Conservation (phyloP, 2,888 invertebrate species). For the Heteromyza rotundicornis region DNA sequence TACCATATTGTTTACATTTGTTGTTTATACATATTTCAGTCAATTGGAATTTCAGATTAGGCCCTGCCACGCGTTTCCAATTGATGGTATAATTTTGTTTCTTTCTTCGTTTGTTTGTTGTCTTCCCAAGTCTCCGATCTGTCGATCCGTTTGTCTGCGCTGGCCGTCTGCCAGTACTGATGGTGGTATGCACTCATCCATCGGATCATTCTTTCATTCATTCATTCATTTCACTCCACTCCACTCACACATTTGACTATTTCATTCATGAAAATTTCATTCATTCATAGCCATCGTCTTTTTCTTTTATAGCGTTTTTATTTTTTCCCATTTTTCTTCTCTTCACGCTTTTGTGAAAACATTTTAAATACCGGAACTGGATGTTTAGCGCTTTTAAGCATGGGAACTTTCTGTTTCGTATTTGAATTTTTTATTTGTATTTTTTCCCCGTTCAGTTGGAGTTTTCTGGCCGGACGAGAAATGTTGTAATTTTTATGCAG, state of each 20-base stretch:
- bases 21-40: slow-evolving; percentile 49
- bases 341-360: slow-evolving; percentile 45
- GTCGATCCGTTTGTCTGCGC: slow-evolving; percentile 31
- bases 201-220: slow-evolving; percentile 30
- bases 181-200: slow-evolving; percentile 5
- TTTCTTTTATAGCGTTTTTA: slow-evolving; percentile 23
- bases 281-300: slow-evolving; percentile 48
- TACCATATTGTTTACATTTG: background rate
- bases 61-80: slow-evolving; percentile 50
- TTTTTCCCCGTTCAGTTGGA: too few species aligned
- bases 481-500: too few species aligned
- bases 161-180: slow-evolving; percentile 10
- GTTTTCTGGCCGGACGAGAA: too few species aligned
- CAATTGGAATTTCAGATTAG: slow-evolving; percentile 52
- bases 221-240: slow-evolving; percentile 20
- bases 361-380: slow-evolving; percentile 58
- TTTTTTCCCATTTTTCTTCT: too few species aligned
- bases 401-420: slow-evolving; percentile 47
- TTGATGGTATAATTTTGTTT: background rate
- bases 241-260: slow-evolving; percentile 33
- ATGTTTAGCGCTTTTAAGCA: slow-evolving; percentile 57
- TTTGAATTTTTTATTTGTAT: background rate
- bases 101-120: too few species aligned
- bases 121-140: slow-evolving; percentile 4
- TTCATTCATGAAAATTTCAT: slow-evolving; percentile 54